A percentile compares a stretch with the other conserved stretches of the same genome.
phyloP scores from a whole-genome alignment of 2,888 invertebrate species.

The Amiota minor region DNA sequence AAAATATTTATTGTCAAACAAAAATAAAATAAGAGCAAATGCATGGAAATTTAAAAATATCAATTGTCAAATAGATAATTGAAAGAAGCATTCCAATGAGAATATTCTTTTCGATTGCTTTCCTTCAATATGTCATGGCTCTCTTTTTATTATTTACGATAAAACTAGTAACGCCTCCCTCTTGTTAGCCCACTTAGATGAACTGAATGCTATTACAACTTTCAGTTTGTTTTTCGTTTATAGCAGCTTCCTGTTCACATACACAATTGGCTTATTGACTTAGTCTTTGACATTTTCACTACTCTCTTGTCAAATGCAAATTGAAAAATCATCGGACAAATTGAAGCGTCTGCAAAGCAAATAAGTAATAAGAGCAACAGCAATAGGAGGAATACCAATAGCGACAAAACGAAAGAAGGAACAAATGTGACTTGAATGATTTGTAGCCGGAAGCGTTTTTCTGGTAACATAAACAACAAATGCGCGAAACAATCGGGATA shows the following conservation, averaged over 20 bases:
- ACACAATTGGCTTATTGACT: conserved; percentile 46
- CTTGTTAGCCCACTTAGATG: conserved; percentile 22
- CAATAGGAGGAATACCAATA: conserved; percentile 20
- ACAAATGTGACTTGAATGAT: conserved; percentile 51
- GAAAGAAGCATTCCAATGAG: conserved; percentile 42
- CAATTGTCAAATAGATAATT: conserved; percentile 63
- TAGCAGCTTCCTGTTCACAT: neutral
- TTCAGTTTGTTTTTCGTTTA: conserved; percentile 33
- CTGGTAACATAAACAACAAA: conserved; percentile 62
- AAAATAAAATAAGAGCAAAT: too few species aligned
- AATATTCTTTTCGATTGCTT: neutral
- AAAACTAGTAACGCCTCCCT: neutral
- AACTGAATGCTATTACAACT: conserved; percentile 61
- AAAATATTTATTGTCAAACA: too few species aligned
- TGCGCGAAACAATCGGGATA: neutral
- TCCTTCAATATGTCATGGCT: neutral
- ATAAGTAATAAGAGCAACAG: neutral
- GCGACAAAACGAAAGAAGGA: conserved; percentile 38
- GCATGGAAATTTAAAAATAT: too few species aligned
- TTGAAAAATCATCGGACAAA: conserved; percentile 63
- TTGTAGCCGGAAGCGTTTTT: conserved; percentile 64
- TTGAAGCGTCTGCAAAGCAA: conserved; percentile 27
- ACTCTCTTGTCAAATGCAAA: conserved; percentile 64
- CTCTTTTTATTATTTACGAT: neutral
- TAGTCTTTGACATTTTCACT: conserved; percentile 59